Evolutionary conservation across 1,140 invertebrate species (phyloP).

Genomic region (Ganaspis sp.): DNA sequence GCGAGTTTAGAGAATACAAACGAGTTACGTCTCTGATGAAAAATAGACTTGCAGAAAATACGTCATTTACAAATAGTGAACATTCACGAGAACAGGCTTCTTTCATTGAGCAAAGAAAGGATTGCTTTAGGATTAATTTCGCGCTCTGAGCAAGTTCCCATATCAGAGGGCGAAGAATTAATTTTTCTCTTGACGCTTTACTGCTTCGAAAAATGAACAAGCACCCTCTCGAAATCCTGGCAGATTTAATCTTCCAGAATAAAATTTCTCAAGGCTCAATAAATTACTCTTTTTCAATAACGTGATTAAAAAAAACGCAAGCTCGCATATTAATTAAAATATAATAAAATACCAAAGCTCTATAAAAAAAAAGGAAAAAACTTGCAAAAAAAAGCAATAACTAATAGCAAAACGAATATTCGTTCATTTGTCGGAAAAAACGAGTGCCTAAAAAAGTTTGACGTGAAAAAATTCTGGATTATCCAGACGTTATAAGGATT

Average conservation of each 20-base stretch:
- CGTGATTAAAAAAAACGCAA: too few relatives aligned
- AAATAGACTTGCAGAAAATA: background rate
- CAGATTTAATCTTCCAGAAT: background rate
- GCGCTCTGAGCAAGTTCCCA: background rate
- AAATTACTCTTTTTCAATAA: background rate
- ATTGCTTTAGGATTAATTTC: background rate
- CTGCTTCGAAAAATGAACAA: slow-evolving; percentile 6
- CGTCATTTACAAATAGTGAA: background rate
- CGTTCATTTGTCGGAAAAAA: too few relatives aligned
- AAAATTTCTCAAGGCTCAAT: background rate
- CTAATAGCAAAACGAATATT: too few relatives aligned
- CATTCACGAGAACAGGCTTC: background rate
- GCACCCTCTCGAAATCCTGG: background rate
- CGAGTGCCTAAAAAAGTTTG: too few relatives aligned
- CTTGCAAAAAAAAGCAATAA: too few relatives aligned
- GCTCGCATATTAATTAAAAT: too few relatives aligned
- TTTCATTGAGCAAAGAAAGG: background rate
- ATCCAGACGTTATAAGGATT: background rate
- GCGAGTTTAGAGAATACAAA: background rate
- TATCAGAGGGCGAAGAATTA: background rate
- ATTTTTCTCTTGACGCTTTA: slow-evolving; percentile 15
- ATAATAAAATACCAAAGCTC: too few relatives aligned
- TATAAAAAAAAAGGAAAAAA: too few relatives aligned
- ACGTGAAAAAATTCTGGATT: too few relatives aligned
- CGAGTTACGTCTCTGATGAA: background rate